Evolutionary conservation across 2,797 vertebrate species (phyloP), one percentile per base, ranked within the genome.

Genomic region (Takifugu rubripes): DNA sequence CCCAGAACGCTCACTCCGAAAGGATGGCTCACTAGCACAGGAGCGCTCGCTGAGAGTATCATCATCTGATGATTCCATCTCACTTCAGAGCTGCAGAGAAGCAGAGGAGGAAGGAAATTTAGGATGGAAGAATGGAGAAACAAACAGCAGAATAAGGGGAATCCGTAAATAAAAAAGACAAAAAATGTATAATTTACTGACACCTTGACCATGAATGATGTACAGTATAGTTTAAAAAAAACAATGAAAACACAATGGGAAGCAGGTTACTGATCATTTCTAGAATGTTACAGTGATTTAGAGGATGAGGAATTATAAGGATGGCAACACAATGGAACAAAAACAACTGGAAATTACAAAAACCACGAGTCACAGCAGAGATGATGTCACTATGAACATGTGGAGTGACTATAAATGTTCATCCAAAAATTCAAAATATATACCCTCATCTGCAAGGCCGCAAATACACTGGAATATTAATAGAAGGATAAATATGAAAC

Each of bases 31-130:
- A 0, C 96, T 98, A 75, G 93, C 86, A 70, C 92, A 96, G 0
- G 95, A 97, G 16, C 95, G 89, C 84, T 97, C 96, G n/a, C 96
- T 98, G 64, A 98, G 92, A 55, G 94, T 98, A 74, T 99, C 97
- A 75, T 98, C 96, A 0, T 98, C 96, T 0, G 97, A 98, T 52
- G 95, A 98, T 86, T 96, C 97, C 97, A 99, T 99, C 65, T 83
- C 75, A 66, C 71, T 64, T 56, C 8, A 68, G 33, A 40, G 70
- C 88, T 87, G 77, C 57, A 58, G 54, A 44, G 47, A 54, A 48
- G 27, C 56, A 29, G 29, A 56, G 29, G 49, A 11, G 21, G 51
- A 33, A 62, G 44, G 31, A 47, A 47, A 48, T 60, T 14, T 62
- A 42, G 50, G 50, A 50, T 42, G 58, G 9, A 64, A 16, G 44